Percentiles rank a stretch among this genome's conserved stretches.
Evolutionary conservation across 2,113 vertebrate species (phyloP).

Genomic region (Colius striatus): DNA sequence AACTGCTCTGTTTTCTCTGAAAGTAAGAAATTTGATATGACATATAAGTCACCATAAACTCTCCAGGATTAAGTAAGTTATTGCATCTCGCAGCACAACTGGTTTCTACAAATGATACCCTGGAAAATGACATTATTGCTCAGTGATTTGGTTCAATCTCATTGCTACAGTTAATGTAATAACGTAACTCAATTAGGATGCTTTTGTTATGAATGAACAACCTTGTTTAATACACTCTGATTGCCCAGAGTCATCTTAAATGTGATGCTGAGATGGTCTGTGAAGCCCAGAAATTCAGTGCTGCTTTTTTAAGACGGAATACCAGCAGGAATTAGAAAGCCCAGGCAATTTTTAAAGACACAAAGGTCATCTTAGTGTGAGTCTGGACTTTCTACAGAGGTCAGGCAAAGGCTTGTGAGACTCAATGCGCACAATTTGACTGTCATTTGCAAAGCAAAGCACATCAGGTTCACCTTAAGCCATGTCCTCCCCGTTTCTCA

Average conservation of each 20-base stretch:
- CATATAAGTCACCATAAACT: constrained; percentile 67
- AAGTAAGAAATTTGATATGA: constrained; percentile 44
- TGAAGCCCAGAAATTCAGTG: neutral
- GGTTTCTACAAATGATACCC: constrained; percentile 64
- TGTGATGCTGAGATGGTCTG: neutral
- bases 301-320: neutral
- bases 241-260: constrained; percentile 45
- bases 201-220: constrained; percentile 69
- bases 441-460: neutral
- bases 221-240: constrained; percentile 60
- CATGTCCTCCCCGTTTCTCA: neutral
- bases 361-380: neutral
- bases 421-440: neutral
- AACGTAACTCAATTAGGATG: constrained; percentile 70
- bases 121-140: constrained; percentile 64
- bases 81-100: constrained; percentile 55
- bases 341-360: neutral
- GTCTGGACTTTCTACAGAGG: neutral
- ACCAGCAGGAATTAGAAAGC: neutral
- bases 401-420: neutral
- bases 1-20: neutral
- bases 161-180: constrained; percentile 73
- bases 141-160: constrained; percentile 68
- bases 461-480: accelerated
- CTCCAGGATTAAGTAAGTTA: constrained; percentile 61